These are phyloP conservation scores for Bruchidius siliquastri DNA, from an alignment of 2,888 invertebrate genomes.

Conservation along the genomic window DNA sequence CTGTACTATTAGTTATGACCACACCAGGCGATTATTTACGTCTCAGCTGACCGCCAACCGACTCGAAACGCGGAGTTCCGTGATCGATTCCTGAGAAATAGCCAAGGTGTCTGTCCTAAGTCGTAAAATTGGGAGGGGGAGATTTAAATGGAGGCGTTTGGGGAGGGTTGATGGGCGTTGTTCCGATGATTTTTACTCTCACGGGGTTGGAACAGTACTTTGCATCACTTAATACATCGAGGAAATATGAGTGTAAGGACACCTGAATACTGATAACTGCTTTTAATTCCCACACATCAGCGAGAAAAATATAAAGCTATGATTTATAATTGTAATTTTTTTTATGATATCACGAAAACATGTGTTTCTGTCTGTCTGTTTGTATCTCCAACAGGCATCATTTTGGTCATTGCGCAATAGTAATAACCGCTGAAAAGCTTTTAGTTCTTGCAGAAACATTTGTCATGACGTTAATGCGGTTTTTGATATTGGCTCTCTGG, in stretches of 20 bases:
- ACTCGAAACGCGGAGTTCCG: neutral
- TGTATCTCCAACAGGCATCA: too few species aligned
- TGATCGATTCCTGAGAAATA: neutral
- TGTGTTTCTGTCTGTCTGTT: too few species aligned
- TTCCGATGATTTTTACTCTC: neutral
- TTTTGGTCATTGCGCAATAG: too few species aligned
- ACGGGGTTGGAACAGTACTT: neutral
- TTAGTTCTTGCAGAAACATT: too few species aligned
- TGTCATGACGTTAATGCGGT: too few species aligned
- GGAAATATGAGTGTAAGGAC: neutral
- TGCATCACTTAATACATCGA: neutral
- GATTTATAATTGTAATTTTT: too few species aligned
- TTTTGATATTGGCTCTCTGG: too few species aligned
- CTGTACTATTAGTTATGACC: neutral
- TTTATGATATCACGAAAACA: too few species aligned
- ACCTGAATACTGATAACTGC: too few species aligned
- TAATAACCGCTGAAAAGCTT: too few species aligned
- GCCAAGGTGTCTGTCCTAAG: neutral
- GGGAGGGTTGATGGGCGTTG: neutral
- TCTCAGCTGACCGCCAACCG: neutral
- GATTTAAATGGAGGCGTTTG: neutral
- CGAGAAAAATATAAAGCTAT: too few species aligned
- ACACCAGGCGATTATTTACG: neutral
- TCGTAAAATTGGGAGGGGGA: neutral
- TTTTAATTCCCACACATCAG: too few species aligned